Base-by-base conservation (phyloP, 2,797 vertebrate species). In the Squalus acanthias region DNA sequence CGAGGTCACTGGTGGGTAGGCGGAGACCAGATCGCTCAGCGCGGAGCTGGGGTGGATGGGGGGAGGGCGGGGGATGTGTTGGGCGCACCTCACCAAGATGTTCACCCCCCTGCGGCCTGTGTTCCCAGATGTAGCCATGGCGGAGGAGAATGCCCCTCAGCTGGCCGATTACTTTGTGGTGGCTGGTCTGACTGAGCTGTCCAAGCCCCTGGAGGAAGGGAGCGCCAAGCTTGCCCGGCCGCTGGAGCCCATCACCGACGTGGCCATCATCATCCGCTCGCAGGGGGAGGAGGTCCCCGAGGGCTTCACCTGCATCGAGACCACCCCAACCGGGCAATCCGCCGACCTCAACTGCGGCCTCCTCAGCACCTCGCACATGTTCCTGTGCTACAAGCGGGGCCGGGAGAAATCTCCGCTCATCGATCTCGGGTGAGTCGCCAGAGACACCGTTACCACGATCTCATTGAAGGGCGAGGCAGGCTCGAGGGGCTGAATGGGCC, bases 101-200 rank as follows among this genome's bases (percentile, higher is more conserved):
- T 26, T 72, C 8, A 72, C 69, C 26, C 29, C 26, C 2, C 69
- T 0, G 63, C 7, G 17, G 1, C 13, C 2, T 79, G 12, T 50
- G 6, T 96, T 97, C 70, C 96, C 97, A 95, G 96, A 74, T 97
- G 97, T 97, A 97, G 97, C 96, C 97, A 99, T 99, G 99, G 98
- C 98, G 24, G 99, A 99, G 97, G 99, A 99, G 98, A 98, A 98
- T 98, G 98, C 98, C 96, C 99, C 99, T 7, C 99, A 99, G 97
- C 98, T 99, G 97, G 99, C 99, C 98, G 99, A 99, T 97, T 99
- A 99, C 96, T 99, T 99, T 24, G 99, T 99, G 97, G 98, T 99
- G 97, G 99, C 99, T 0, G 99, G 99, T 12, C 98, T 99, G 89
- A 97, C 98, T 9, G 97, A 96, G 0, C 97, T 97, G 2, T 98